Base-by-base conservation (phyloP, 2,797 vertebrate species). In the Typhlichthys subterraneus region DNA sequence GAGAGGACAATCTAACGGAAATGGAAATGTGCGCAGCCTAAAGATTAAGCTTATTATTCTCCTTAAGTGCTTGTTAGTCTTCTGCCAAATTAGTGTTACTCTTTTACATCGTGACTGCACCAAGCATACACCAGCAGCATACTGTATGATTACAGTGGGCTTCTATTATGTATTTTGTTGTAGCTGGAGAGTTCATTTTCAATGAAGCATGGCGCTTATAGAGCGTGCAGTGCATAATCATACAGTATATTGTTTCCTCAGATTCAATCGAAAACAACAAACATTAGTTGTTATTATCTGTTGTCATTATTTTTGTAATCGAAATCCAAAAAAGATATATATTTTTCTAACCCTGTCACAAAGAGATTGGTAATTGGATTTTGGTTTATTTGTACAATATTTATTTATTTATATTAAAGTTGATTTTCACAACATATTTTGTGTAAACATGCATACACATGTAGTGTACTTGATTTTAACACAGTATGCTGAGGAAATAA, bases 1-100 rank as follows among this genome's bases (percentile, higher is more conserved):
- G 73, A 89, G 74, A 73, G 81, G 69, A 69, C 80, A 84, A 85
- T 90, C 79, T 78, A 84, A 81, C 80, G 76, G 64, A 88, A 88
- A 88, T 86, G 81, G 76, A 80, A 83, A 90, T 89, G 74, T 86
- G 76, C 85, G 81, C 78, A 77, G 75, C 78, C 81, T 89, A 81
- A 81, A 87, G 76, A 87, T 76, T 72, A 81, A 84, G 68, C 81
- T 81, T 47, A 67, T 81, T 79, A 81, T 73, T 64, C 64, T 10
- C 53, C 79, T 70, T 55, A 72, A 86, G 82, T 85, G 72, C 65
- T 71, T 69, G 62, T 69, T 76, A 85, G 75, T 61, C 72, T 69
- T 75, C 70, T 77, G 79, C 72, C 77, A 86, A 85, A 81, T 76
- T 69, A 76, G 74, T 67, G 79, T 80, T 69, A 85, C 63, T 74